These are phyloP conservation scores for Bhutanitis thaidina DNA, from an alignment of 2,888 invertebrate genomes.

Conservation along the genomic window DNA sequence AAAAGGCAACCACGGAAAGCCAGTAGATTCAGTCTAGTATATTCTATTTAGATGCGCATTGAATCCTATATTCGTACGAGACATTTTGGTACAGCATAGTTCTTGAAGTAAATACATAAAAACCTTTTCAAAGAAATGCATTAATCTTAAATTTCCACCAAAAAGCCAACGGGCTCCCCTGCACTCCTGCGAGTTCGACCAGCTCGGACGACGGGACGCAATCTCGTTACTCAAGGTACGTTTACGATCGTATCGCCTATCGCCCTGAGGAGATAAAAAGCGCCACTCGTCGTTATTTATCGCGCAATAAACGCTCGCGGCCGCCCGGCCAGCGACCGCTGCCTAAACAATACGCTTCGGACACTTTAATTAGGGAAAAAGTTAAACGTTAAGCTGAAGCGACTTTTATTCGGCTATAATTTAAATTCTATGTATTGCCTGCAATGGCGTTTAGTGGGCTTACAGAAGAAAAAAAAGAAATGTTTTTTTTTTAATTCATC, in stretches of 20 bases:
- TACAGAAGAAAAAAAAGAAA: too few relatives aligned
- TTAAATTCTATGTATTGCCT: too few relatives aligned
- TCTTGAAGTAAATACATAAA: too few relatives aligned
- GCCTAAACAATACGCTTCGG: constrained; percentile 3
- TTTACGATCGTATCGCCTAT: constrained; percentile 32
- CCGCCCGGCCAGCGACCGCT: constrained; percentile 2
- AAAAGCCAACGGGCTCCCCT: not conserved
- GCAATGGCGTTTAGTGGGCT: too few relatives aligned
- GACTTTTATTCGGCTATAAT: too few relatives aligned
- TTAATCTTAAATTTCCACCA: not conserved
- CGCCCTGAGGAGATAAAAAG: constrained; percentile 28
- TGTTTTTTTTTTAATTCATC: too few relatives aligned
- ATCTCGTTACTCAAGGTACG: constrained; percentile 34
- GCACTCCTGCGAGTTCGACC: not conserved
- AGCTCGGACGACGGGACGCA: constrained; percentile 13
- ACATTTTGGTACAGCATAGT: too few relatives aligned
- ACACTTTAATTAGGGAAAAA: constrained; percentile 11
- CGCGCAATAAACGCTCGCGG: constrained; percentile 31
- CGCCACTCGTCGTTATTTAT: constrained; percentile 33
- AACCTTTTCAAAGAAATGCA: not conserved
- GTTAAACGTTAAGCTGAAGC: not conserved
- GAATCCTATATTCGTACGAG: too few relatives aligned
- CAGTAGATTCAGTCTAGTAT: too few relatives aligned
- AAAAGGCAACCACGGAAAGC: too few relatives aligned
- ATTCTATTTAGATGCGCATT: too few relatives aligned